Conservation (phyloP, 2,888 invertebrate species). For the Augochlorella aurata region DNA sequence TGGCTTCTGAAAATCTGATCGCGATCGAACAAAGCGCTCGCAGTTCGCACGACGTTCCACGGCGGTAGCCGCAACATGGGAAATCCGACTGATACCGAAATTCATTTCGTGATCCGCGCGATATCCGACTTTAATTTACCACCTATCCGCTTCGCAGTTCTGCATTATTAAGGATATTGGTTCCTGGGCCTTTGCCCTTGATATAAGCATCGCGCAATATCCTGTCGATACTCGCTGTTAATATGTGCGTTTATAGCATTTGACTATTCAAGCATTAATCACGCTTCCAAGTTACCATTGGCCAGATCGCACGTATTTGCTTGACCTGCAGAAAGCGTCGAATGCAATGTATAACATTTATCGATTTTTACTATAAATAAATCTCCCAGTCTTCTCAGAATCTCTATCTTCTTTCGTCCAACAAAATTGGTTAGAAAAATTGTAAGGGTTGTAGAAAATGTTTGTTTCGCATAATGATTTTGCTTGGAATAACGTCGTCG, state of each 20-base stretch:
- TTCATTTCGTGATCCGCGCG: constrained; percentile 29
- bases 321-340: neutral
- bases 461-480: too few relatives aligned
- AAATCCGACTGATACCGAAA: constrained; percentile 40
- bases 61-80: neutral
- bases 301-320: neutral
- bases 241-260: neutral
- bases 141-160: constrained; percentile 1
- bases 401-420: too few relatives aligned
- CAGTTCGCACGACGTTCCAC: constrained; percentile 16
- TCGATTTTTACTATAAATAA: too few relatives aligned
- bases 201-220: constrained; percentile 39
- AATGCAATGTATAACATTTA: too few relatives aligned
- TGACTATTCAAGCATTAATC: constrained; percentile 15
- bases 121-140: constrained; percentile 45
- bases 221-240: constrained; percentile 24
- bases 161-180: constrained; percentile 52
- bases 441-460: too few relatives aligned
- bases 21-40: constrained; percentile 58
- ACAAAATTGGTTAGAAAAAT: too few relatives aligned
- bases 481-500: too few relatives aligned
- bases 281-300: neutral
- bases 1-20: constrained; percentile 63
- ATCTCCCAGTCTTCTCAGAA: too few relatives aligned
- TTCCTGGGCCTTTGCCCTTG: constrained; percentile 22